Percentiles rank a stretch among this genome's conserved stretches.
These are phyloP conservation scores for Chamaea fasciata DNA, from an alignment of 2,113 vertebrate genomes.

Conservation along the genomic window DNA sequence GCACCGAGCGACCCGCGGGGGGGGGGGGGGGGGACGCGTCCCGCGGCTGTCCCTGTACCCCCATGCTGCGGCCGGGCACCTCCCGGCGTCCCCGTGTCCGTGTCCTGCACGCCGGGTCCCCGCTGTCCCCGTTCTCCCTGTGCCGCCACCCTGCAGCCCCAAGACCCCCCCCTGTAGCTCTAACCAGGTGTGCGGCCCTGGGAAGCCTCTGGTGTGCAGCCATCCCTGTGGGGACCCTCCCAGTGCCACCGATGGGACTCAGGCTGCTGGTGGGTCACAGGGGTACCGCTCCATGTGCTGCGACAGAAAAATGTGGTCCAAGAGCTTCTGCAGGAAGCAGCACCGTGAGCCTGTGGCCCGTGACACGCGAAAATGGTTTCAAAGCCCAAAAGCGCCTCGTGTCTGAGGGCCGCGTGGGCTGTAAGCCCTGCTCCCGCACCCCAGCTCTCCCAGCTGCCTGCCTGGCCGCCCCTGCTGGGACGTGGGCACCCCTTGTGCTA, in stretches of 20 bases:
- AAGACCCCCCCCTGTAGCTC: no score
- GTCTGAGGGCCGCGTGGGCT: neutral
- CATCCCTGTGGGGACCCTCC: neutral
- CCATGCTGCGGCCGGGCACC: neutral
- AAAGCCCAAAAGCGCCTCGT: rapidly evolving
- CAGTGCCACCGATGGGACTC: rapidly evolving
- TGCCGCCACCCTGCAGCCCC: neutral
- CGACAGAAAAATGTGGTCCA: neutral
- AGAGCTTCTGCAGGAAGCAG: neutral
- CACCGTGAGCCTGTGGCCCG: rapidly evolving
- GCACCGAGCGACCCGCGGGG: neutral
- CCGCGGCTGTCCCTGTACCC: neutral
- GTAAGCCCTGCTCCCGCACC: no score
- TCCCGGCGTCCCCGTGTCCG: neutral
- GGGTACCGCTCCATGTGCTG: neutral
- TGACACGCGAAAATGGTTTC: neutral
- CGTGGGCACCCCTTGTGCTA: rapidly evolving
- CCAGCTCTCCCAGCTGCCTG: neutral
- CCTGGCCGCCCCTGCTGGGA: neutral
- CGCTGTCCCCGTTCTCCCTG: no score
- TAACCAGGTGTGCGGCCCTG: neutral
- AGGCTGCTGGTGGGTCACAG: neutral
- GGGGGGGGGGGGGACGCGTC: neutral
- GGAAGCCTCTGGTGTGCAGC: rapidly evolving
- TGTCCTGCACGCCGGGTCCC: no score